Base-by-base conservation (phyloP, 2,797 vertebrate genomes). In the Merluccius polli region DNA sequence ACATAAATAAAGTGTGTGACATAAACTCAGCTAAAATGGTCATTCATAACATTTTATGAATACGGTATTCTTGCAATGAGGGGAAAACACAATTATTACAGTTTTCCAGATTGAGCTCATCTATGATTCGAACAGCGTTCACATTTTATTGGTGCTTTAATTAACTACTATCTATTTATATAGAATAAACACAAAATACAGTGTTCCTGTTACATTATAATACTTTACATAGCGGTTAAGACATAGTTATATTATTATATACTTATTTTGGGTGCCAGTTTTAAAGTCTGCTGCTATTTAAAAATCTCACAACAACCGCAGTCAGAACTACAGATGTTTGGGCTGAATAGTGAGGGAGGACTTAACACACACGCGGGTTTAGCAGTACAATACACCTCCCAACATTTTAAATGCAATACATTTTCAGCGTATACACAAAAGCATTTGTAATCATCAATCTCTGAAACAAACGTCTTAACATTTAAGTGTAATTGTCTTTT, bases 401-500 rank as follows among this genome's bases (percentile, higher is more conserved):
- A 10, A 59, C 8, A 24, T 59, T 59, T 35, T 10, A 11, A 48
- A 59, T n/a, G n/a, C 4, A 68, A 29, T 5, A 69, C 29, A 16
- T 81, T 71, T 69, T 73, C 6, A 72, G 71, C 9, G n/a, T 65
- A 32, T 74, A 48, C 82, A 81, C 30, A 69, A 73, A 81, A 74
- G 16, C 59, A 63, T 27, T 69, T 38, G 16, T 30, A 11, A 69
- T 71, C 31, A 69, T 71, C 31, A 16, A 29, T 70, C 63, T 82
- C 81, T 77, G 38, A 84, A 91, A 87, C 35, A 67, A 84, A 84
- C 78, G 73, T 72, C 38, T 76, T 67, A 31, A 71, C 63, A 79
- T 82, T 52, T 72, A 86, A 83, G 78, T 78, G 76, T 77, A 82
- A 85, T 87, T 79, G 81, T 84, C 80, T 83, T 76, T 70, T 84